Percentiles rank a stretch among this genome's conserved stretches.
These are phyloP conservation scores for Drosophila ficusphila DNA, from an alignment of 1,140 invertebrate species.

Conservation along the genomic window DNA sequence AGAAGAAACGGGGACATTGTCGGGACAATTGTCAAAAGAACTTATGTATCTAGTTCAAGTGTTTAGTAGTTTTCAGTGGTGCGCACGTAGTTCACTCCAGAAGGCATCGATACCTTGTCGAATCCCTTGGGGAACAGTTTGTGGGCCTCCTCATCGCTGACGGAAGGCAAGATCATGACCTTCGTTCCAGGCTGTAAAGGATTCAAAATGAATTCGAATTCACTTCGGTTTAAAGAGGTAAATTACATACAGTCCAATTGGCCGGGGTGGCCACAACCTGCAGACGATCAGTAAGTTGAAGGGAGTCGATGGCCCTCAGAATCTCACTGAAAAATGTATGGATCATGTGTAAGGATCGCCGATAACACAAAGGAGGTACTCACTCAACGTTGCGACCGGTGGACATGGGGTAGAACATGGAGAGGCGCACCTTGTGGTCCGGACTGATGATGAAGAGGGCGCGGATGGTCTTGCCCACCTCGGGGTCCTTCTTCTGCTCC, in stretches of 20 bases:
- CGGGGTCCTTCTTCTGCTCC: constrained; percentile 89
- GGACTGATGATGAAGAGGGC: constrained; percentile 95
- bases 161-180: constrained; percentile 92
- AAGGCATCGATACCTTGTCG: constrained; percentile 89
- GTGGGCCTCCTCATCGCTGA: constrained; percentile 89
- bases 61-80: constrained; percentile 89
- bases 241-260: constrained; percentile 90
- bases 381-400: constrained; percentile 96
- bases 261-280: constrained; percentile 93
- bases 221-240: too few species aligned
- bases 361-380: constrained; percentile 79
- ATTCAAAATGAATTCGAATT: constrained; percentile 81
- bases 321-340: constrained; percentile 90
- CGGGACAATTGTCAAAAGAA: too few species aligned
- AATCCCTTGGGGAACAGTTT: constrained; percentile 90
- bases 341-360: background rate
- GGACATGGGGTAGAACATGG: constrained; percentile 95
- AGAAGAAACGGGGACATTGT: too few species aligned
- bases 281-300: constrained; percentile 90
- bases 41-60: too few species aligned
- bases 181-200: constrained; percentile 89
- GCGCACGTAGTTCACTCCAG: constrained; percentile 91
- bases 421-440: constrained; percentile 91
- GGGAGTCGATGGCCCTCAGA: constrained; percentile 93
- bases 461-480: constrained; percentile 91